Conservation (phyloP, 1,140 invertebrate genomes). For the Zaprionus ghesquierei region DNA sequence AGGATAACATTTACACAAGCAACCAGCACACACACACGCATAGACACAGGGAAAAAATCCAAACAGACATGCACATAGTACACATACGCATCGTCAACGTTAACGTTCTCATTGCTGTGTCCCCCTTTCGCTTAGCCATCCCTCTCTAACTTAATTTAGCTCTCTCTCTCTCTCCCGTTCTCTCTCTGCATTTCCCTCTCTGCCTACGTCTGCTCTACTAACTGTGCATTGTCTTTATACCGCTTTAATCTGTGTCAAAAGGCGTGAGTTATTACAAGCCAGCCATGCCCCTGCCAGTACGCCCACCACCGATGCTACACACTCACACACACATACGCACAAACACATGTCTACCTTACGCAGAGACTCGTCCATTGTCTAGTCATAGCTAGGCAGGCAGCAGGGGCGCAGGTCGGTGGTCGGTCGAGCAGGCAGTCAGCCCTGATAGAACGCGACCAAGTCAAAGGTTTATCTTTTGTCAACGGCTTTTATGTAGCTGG, state of each 20-base stretch:
- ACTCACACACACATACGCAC: conserved; percentile 11
- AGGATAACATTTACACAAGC: conserved; percentile 55
- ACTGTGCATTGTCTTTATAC: conserved; percentile 59
- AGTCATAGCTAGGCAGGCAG: conserved; percentile 29
- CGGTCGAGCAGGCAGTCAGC: neutral
- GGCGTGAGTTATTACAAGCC: conserved; percentile 80
- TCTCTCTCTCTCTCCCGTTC: neutral
- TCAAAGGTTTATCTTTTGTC: conserved; percentile 77
- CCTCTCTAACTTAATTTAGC: no score
- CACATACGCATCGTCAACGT: conserved; percentile 6
- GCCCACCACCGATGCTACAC: neutral
- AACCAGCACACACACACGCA: conserved; percentile 10
- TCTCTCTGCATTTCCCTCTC: neutral
- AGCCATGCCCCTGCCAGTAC: conserved; percentile 44
- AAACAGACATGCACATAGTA: neutral
- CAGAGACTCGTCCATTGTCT: conserved; percentile 32
- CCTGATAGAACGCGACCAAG: conserved; percentile 45
- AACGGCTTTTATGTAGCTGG: conserved; percentile 67
- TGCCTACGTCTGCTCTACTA: conserved; percentile 3
- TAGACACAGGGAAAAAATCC: neutral
- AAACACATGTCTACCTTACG: conserved; percentile 24
- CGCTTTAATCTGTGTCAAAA: conserved; percentile 80
- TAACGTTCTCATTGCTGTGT: conserved; percentile 12
- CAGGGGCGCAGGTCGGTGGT: neutral
- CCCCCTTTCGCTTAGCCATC: conserved; percentile 6